Evolutionary conservation across 2,797 vertebrate species (phyloP), one percentile per base, ranked within the genome.

Genomic region (Picus viridis): DNA sequence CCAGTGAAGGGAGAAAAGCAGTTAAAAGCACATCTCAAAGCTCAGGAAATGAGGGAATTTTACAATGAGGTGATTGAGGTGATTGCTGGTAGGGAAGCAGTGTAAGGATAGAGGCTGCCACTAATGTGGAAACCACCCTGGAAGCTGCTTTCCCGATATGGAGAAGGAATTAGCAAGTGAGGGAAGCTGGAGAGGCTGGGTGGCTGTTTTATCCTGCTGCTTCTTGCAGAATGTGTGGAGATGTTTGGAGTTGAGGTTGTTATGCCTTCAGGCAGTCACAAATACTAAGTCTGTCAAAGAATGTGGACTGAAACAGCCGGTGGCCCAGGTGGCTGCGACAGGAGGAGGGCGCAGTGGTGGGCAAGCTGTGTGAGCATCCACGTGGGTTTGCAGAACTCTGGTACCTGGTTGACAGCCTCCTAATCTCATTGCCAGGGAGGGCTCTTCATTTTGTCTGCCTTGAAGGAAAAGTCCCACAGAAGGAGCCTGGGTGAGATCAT

Each of bases 41-140:
- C 72, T 88, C 74, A 47, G 84, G 81, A 77, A 89, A 90, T 76
- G 26, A 84, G 64, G 62, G 73, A 89, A 77, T 86, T 92, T 81
- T 73, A 18, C 80, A 88, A 81, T 30, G 45, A 88, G 72, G 59
- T 69, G 51, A 51, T 63, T 30, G 45, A 88, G 72, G 59, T 69
- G 51, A 51, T 63, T 65, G 80, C 73, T 90, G 41, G 8, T 4
- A 63, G 81, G 34, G 78, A 72, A 87, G 58, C 83, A 51, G 7
- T 10, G 29, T 72, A 63, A 58, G 81, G 81, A 54, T 11, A 87
- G 75, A 41, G 22, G 36, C 59, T 81, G 62, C 64, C 5, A 15
- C 36, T 86, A 27, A 71, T 36, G 79, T 83, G 79, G 88, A 93
- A 93, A 83, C 65, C 62, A 47, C 65, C 58, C 86, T 43, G 72